Evolutionary conservation across 2,888 invertebrate species (phyloP), one percentile per base, ranked within the genome.

Genomic region (Anthoptus insignis): DNA sequence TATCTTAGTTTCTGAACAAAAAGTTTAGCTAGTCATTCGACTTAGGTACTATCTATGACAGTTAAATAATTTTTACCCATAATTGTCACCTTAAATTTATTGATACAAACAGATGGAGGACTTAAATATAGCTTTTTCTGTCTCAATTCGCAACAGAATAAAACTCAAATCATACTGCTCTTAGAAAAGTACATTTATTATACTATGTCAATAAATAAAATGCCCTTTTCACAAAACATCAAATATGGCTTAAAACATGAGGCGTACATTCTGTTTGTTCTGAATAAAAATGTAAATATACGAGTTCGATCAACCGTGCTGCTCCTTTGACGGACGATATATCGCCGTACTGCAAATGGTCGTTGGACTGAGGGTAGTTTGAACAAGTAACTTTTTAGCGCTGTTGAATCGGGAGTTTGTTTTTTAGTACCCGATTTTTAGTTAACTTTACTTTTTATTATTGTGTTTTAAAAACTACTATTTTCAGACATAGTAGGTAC

Each of bases 261-360:
- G 24, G 47, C 27, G 45, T 13, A 3, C 16, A 47, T 54, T 61
- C 54, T 72, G 66, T 65, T 68, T 69, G 70, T 66, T 57, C 64
- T 8, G 66, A 53, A 70, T 71, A 70, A 70, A 72, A 70, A 73
- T 72, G 73, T 71, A 71, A 73, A 75, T 75, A 71, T 65, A 72
- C 52, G 50, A 32, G 22, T 58, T 52, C 68, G 60, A 66, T 72
- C 69, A 67, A 56, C 64, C 71, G 69, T 54, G 61, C 16, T 72
- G 70, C 69, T 70, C 69, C 75, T 77, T 76, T 75, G 74, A 76
- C 57, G 60, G 70, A 67, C 71, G 68, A 71, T 71, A 67, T 71
- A 66, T 69, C 59, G 64, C 67, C 63, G 67, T 73, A 70, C 64
- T n/a, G 73, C 71, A 76, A 77, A 74, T 70, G 70, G 70, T 71